Evolutionary conservation across 1,140 invertebrate genomes (phyloP).

Genomic region (Prorops nasuta): DNA sequence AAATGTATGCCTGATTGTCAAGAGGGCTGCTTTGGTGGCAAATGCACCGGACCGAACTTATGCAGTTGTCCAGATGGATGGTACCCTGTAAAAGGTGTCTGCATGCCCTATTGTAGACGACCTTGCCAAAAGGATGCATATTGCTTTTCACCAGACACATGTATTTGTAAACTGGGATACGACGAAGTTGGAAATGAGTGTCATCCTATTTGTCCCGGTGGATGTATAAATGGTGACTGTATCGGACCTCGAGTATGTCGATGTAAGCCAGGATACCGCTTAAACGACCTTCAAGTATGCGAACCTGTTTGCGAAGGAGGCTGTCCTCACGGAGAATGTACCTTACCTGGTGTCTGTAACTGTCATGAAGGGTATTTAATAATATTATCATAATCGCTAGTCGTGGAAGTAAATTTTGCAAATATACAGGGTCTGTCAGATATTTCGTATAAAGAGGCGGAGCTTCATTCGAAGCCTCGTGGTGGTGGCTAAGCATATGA

Average conservation of each 20-base stretch:
- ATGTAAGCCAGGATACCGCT: conserved; percentile 63
- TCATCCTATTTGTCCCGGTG: conserved; percentile 42
- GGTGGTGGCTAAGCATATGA: no score
- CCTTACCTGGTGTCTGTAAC: conserved; percentile 40
- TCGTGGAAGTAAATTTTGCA: no score
- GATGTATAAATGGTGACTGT: conserved; percentile 55
- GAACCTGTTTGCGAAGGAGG: conserved; percentile 43
- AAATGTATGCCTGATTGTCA: conserved; percentile 48
- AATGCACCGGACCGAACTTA: conserved; percentile 38
- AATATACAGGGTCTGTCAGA: no score
- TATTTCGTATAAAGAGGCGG: no score
- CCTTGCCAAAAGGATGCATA: conserved; percentile 44
- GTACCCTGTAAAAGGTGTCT: conserved; percentile 32
- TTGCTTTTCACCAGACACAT: conserved; percentile 48
- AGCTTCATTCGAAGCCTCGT: no score
- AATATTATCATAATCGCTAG: no score
- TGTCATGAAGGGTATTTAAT: conserved; percentile 43
- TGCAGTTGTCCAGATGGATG: conserved; percentile 46
- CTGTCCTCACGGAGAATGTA: conserved; percentile 45
- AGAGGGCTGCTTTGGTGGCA: conserved; percentile 49
- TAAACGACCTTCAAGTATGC: conserved; percentile 39
- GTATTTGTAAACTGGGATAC: conserved; percentile 47
- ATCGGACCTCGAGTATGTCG: conserved; percentile 55
- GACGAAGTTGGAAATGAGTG: conserved; percentile 38
- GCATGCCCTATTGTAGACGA: conserved; percentile 40